phyloP scores from a whole-genome alignment of 2,797 vertebrate species.

The Yasuhikotakia modesta region DNA sequence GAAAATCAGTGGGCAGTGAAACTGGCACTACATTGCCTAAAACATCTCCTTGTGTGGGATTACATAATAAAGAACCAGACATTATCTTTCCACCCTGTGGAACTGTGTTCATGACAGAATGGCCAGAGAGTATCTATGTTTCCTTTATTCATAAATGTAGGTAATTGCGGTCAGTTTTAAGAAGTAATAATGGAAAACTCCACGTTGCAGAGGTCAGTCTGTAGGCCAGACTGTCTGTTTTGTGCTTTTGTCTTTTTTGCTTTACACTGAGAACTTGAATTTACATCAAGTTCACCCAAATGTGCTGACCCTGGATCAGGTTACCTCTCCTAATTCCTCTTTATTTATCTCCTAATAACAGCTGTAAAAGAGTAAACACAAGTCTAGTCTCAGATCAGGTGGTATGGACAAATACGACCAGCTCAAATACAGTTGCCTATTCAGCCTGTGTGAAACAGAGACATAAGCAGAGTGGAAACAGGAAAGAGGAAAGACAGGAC shows the following conservation, averaged over 20 bases:
- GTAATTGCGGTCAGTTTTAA: background rate
- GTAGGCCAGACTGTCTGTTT: background rate
- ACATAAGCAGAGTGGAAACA: conserved; percentile 27
- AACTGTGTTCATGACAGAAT: conserved; percentile 2
- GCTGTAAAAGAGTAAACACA: background rate
- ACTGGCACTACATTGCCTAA: background rate
- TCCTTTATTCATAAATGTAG: background rate
- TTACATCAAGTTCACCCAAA: background rate
- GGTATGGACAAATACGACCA: conserved; percentile 3
- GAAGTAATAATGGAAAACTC: conserved; percentile 1
- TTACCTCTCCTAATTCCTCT: background rate
- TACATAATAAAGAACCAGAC: conserved; percentile 27
- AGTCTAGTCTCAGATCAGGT: conserved; percentile 1
- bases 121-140: conserved; percentile 14
- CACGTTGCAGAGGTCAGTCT: background rate
- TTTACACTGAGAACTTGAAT: background rate
- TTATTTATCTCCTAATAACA: background rate
- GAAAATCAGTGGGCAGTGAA: conserved; percentile 16
- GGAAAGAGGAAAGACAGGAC: conserved; percentile 31
- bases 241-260: background rate
- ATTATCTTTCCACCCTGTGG: conserved; percentile 8
- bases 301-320: background rate
- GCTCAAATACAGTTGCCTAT: conserved; percentile 27
- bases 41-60: conserved; percentile 18
- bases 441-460: conserved; percentile 41